These are phyloP conservation scores for Drosophila triauraria DNA, from an alignment of 1,140 invertebrate species.

Conservation along the genomic window DNA sequence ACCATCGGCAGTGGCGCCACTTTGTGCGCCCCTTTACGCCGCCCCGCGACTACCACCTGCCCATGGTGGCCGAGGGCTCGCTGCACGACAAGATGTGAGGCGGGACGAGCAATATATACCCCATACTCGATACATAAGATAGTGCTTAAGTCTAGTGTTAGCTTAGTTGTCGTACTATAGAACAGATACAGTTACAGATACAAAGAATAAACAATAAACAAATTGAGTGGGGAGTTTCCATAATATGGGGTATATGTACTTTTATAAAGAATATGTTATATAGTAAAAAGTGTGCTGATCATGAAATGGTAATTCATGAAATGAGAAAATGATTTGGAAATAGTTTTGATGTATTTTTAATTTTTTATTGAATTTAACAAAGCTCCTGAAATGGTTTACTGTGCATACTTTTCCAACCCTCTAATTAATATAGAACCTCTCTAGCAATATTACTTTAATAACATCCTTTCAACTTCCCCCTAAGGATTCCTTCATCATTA, in stretches of 20 bases:
- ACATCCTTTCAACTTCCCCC: background rate
- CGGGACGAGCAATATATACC: background rate
- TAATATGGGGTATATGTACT: conserved; percentile 1
- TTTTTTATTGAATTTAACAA: background rate
- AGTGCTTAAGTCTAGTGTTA: conserved; percentile 74
- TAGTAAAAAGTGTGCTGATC: conserved; percentile 20
- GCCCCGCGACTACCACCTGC: conserved; percentile 80
- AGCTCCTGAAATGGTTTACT: background rate
- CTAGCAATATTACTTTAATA: background rate
- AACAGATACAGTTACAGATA: conserved; percentile 52
- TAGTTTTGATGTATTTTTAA: background rate
- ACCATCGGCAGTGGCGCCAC: conserved; percentile 80
- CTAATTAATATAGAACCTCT: background rate
- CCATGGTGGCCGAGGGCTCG: conserved; percentile 58
- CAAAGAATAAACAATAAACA: conserved; percentile 60
- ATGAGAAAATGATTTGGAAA: conserved; percentile 9
- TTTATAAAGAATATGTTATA: background rate
- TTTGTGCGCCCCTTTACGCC: conserved; percentile 82
- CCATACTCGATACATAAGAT: conserved; percentile 43
- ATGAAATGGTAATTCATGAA: conserved; percentile 38
- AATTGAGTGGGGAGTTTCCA: conserved; percentile 16
- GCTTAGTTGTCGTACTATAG: conserved; percentile 49
- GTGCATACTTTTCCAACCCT: background rate
- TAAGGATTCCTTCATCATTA: background rate
- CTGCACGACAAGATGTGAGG: conserved; percentile 69